Evolutionary conservation across 2,113 vertebrate species (phyloP).

Genomic region (Amblyornis subalaris): DNA sequence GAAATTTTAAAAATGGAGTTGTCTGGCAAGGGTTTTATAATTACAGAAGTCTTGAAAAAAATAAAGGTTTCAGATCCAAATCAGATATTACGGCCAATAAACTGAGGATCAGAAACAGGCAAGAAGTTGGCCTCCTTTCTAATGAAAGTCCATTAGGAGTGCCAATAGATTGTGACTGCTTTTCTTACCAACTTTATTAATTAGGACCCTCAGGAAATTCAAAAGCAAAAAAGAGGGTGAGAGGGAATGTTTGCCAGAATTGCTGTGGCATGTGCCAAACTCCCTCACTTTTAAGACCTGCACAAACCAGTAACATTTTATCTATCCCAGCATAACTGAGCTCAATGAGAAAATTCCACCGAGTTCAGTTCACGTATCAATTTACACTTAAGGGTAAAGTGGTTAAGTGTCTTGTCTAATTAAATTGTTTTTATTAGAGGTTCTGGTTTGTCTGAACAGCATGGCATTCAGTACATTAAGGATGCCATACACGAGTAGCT

Average conservation of each 20-base stretch:
- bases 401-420: slow-evolving; percentile 20
- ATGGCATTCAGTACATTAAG: background rate
- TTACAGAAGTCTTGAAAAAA: background rate
- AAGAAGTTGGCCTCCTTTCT: background rate
- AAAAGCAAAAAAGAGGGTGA: background rate
- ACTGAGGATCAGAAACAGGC: background rate
- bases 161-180: background rate
- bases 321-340: background rate
- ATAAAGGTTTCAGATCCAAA: background rate
- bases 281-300: background rate
- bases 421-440: slow-evolving; percentile 1
- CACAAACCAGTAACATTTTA: slow-evolving; percentile 1
- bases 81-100: background rate
- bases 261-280: background rate
- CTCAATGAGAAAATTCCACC: slow-evolving; percentile 19
- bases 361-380: background rate
- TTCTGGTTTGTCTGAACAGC: slow-evolving; percentile 11
- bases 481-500: background rate
- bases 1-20: background rate
- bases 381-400: slow-evolving; percentile 39
- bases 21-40: background rate
- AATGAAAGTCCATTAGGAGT: background rate
- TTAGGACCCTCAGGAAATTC: slow-evolving; percentile 38
- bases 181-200: slow-evolving; percentile 34
- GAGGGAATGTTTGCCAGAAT: background rate